Evolutionary conservation across 2,797 vertebrate genomes (phyloP), one percentile per base, ranked within the genome.

Genomic region (Crocodylus rhombifer): DNA sequence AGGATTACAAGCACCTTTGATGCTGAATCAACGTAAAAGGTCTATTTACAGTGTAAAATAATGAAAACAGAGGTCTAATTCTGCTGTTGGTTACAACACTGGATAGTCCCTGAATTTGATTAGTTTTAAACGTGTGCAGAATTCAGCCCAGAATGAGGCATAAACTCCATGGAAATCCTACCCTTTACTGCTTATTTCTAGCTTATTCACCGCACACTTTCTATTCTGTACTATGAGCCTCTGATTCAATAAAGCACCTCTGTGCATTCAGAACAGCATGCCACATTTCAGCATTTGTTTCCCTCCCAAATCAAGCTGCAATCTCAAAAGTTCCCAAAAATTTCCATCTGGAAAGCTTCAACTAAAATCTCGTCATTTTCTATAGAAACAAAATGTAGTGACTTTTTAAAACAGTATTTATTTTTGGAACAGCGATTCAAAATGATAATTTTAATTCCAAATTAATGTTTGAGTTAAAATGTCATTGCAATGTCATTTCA

Each of bases 401-500:
- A 74, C 65, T 64, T 84, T 60, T 25, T 71, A 51, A 87, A 91
- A 92, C 62, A 86, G 18, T 14, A 69, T 65, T 81, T 84, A 30
- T 15, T 87, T 83, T 58, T 69, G 65, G 42, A 90, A 74, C 25
- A 64, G 33, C 62, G 30, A 16, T 90, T 42, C 71, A 82, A 88
- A 91, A 87, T 1, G 10, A 55, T 74, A 77, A 90, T 67, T 85
- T 87, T 88, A 42, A 88, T 0, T 1, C 87, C 84, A 94, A 80
- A 36, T 23, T 81, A 26, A 51, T 69, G 5, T 61, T 77, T 77
- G 69, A 55, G 82, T 84, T 92, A 63, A 82, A 86, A 2, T 87
- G 74, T 10, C 23, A 71, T 60, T 90, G 88, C 74, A 84, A 75
- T 87, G 74, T 10, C 26, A 71, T 60, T 90, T 90, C 79, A 84